Base-by-base conservation (phyloP, 2,888 invertebrate species). In the Heliconius aoede region DNA sequence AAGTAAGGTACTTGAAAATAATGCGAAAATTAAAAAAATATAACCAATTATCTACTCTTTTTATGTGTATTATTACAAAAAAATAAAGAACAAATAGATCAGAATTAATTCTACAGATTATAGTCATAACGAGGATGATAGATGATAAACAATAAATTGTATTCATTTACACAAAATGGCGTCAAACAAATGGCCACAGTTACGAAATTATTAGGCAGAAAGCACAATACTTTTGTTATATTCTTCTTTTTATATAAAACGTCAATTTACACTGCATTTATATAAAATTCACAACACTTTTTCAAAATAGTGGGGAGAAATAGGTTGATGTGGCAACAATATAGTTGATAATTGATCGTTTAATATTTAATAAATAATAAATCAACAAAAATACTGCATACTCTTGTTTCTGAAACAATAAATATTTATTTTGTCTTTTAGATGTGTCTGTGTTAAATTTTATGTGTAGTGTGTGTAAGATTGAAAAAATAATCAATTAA, bases 181-280 rank as follows among this genome's bases (percentile, higher is more conserved):
- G 62, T 74, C 76, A 74, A 60, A 68, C 55, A 67, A 46, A 72
- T 65, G 46, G 73, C 68, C 67, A 74, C 61, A 62, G 24, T 73
- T 74, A 46, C 18, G 72, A 78, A 72, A 51, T 72, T 30, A 55
- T 55, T 24, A 76, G 75, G 79, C 77, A 73, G 13, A 32, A 79
- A 79, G 79, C 77, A 73, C 55, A 67, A 77, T 30, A 79, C 60
- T 73, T 75, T 75, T 65, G 73, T 72, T 51, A 24, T 72, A 76
- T 72, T 55, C 28, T 13, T 68, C 40, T 72, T 67, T 76, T 68
- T 76, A 74, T 76, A 76, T 64, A 72, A 73, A 75, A 69, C 24
- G 79, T 79, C 77, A 75, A 75, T 77, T 61, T 71, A 75, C 77
- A 79, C 79, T 75, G 79, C 74, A 55, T 51, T 58, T 77, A 71